phyloP scores from a whole-genome alignment of 2,797 vertebrate species.

The Leptatherina wallacei region DNA sequence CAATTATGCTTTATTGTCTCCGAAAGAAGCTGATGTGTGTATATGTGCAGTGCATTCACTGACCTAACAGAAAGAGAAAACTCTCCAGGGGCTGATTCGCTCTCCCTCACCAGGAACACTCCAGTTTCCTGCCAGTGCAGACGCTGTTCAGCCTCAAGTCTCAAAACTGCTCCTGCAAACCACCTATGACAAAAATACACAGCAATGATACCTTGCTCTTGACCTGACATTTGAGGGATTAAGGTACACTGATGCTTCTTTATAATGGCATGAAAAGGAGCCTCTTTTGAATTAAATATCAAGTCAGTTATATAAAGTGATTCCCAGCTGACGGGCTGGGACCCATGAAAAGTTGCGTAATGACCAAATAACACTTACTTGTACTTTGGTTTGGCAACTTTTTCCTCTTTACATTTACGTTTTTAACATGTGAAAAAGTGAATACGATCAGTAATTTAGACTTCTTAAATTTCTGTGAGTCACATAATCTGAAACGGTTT shows the following conservation, averaged over 20 bases:
- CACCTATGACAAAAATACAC: slow-evolving; percentile 75
- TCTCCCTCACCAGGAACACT: slow-evolving; percentile 90
- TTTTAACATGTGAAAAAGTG: background rate
- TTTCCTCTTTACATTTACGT: background rate
- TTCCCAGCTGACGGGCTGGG: background rate
- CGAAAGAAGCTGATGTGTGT: background rate
- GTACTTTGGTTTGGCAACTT: background rate
- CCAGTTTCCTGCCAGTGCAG: slow-evolving; percentile 81
- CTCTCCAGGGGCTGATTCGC: slow-evolving; percentile 91
- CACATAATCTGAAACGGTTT: background rate
- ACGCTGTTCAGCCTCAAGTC: slow-evolving; percentile 86
- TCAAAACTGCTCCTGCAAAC: slow-evolving; percentile 88
- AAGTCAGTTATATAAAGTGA: background rate
- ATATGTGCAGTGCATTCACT: slow-evolving; percentile 60
- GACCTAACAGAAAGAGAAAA: slow-evolving; percentile 94
- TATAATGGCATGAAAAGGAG: background rate
- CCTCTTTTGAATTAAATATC: background rate
- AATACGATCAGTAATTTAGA: background rate
- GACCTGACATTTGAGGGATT: background rate
- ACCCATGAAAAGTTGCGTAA: background rate
- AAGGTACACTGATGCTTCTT: background rate
- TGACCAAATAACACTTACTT: background rate
- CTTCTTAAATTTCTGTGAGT: background rate
- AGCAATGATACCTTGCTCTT: background rate
- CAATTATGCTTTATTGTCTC: background rate